Evolutionary conservation across 2,113 vertebrate genomes (phyloP).

Genomic region (Scomber colias): DNA sequence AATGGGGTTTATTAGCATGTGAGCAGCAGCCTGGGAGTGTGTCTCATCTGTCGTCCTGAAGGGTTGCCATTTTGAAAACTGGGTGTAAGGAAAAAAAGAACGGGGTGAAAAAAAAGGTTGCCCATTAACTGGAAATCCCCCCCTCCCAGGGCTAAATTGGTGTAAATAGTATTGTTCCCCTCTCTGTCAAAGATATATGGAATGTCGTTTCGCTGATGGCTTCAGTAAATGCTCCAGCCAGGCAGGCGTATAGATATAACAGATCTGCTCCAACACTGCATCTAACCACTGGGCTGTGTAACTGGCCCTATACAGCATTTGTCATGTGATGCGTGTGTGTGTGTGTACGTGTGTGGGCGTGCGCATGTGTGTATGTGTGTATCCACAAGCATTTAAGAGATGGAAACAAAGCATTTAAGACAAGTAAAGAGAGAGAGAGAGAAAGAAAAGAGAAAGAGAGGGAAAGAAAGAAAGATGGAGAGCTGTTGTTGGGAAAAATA

Average conservation of each 20-base stretch:
- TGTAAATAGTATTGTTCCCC: conserved; percentile 78
- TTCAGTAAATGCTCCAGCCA: conserved; percentile 76
- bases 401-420: conserved; percentile 58
- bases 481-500: conserved; percentile 59
- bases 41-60: conserved; percentile 72
- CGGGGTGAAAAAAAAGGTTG: conserved; percentile 12
- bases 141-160: conserved; percentile 65
- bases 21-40: conserved; percentile 46
- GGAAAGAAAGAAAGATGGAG: conserved; percentile 36
- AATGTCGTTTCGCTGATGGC: conserved; percentile 73
- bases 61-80: conserved; percentile 66
- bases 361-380: conserved; percentile 26
- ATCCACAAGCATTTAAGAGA: conserved; percentile 56
- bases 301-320: conserved; percentile 68
- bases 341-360: conserved; percentile 17
- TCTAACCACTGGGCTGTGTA: conserved; percentile 77
- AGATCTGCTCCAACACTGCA: conserved; percentile 68
- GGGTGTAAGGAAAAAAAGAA: conserved; percentile 33
- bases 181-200: conserved; percentile 78
- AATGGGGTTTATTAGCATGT: conserved; percentile 76
- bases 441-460: conserved; percentile 25
- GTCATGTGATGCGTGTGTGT: conserved; percentile 51
- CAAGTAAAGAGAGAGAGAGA: conserved; percentile 12
- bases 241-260: conserved; percentile 75
- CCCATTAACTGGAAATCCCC: conserved; percentile 65